Percentiles rank a stretch among this genome's conserved stretches.
phyloP scores from a whole-genome alignment of 1,140 invertebrate genomes.

The Episyrphus balteatus region DNA sequence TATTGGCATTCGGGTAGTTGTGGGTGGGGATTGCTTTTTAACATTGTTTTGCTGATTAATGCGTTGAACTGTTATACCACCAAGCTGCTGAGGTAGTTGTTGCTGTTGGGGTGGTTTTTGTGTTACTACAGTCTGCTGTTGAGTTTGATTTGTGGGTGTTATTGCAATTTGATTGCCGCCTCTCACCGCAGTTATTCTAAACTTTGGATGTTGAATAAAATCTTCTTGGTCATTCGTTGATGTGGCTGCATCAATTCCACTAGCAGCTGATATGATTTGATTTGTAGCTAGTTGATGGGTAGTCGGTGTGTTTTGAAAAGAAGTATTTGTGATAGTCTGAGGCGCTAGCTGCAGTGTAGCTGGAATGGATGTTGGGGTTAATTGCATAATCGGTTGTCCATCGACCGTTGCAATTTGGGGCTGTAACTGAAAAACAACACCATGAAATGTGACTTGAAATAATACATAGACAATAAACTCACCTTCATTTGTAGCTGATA shows the following conservation, averaged over 20 bases:
- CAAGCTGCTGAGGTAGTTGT: neutral
- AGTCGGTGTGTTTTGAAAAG: slow-evolving; percentile 11
- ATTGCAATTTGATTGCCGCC: slow-evolving; percentile 8
- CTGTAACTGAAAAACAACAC: slow-evolving; percentile 14
- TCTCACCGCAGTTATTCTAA: slow-evolving; percentile 5
- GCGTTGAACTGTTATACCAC: slow-evolving; percentile 22
- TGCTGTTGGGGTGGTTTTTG: slow-evolving; percentile 1
- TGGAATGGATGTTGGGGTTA: slow-evolving; percentile 31
- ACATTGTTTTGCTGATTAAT: slow-evolving; percentile 6
- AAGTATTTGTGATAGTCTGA: slow-evolving; percentile 13
- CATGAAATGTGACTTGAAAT: neutral
- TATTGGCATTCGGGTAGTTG: slow-evolving; percentile 12
- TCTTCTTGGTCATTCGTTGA: slow-evolving; percentile 13
- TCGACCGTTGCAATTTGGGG: slow-evolving; percentile 31
- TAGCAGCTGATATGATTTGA: neutral
- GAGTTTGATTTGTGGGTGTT: slow-evolving; percentile 9
- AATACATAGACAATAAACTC: neutral
- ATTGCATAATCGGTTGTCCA: slow-evolving; percentile 32
- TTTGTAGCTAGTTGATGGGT: neutral
- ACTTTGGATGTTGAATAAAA: slow-evolving; percentile 13
- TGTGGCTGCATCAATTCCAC: slow-evolving; percentile 4
- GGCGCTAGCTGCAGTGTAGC: slow-evolving; percentile 27
- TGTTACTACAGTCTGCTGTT: slow-evolving; percentile 5
- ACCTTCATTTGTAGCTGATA: slow-evolving; percentile 37
- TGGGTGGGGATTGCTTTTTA: neutral